Evolutionary conservation across 2,113 vertebrate genomes (phyloP).

Genomic region (Saguinus imperator): DNA sequence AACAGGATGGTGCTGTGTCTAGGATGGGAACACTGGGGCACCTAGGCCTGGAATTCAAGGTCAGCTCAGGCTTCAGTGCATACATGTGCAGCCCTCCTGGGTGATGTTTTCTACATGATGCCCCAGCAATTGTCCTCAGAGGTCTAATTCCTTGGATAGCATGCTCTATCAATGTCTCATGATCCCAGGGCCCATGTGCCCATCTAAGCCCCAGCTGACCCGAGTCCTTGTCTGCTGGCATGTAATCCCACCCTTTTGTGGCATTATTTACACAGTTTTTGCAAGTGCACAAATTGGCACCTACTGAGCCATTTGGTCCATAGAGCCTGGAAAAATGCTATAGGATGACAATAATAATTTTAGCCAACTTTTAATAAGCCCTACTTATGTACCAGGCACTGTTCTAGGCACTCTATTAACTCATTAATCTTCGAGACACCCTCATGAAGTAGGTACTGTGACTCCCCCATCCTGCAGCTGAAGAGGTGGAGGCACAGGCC

Average conservation of each 20-base stretch:
- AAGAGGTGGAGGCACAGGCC: neutral
- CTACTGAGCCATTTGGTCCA: neutral
- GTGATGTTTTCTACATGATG: neutral
- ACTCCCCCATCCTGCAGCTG: neutral
- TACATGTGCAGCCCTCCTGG: fast-evolving
- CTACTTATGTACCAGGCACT: neutral
- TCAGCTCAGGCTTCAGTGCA: neutral
- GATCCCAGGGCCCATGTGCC: no score
- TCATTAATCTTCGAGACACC: neutral
- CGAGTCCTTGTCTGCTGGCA: neutral
- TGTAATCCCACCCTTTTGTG: neutral
- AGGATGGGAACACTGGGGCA: fast-evolving
- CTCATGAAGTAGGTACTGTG: neutral
- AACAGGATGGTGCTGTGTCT: neutral
- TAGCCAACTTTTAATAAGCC: neutral
- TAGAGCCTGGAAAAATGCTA: neutral
- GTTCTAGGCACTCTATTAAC: neutral
- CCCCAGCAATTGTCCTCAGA: neutral
- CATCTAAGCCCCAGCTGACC: neutral
- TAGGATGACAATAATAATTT: neutral
- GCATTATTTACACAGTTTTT: neutral
- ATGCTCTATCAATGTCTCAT: neutral
- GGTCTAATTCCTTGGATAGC: neutral
- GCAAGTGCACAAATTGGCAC: neutral
- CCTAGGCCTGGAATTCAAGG: neutral